Conservation (phyloP, 2,888 invertebrate species). For the Oligia fasciuncula region DNA sequence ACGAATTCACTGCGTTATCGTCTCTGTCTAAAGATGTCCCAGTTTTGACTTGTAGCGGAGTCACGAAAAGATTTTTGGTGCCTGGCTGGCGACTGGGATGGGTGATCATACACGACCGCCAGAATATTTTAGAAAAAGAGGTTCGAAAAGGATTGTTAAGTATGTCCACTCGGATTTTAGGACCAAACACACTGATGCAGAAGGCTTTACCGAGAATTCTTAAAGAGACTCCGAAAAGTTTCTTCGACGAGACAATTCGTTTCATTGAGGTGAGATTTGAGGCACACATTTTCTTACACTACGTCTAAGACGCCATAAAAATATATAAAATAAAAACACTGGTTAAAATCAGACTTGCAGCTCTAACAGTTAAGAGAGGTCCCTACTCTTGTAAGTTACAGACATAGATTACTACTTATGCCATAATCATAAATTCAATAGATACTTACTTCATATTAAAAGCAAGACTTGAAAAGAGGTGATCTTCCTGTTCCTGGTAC, state of each 20-base stretch:
- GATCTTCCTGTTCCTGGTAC: no score
- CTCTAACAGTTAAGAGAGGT: neutral
- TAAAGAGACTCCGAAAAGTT: slow-evolving; percentile 94
- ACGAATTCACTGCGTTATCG: slow-evolving; percentile 94
- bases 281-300: neutral
- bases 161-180: slow-evolving; percentile 96
- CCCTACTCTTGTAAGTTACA: neutral
- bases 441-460: neutral
- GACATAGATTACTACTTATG: neutral
- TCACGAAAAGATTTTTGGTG: slow-evolving; percentile 98
- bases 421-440: neutral
- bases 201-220: slow-evolving; percentile 96
- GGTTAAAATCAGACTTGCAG: neutral
- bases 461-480: neutral
- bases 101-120: slow-evolving; percentile 97
- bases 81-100: slow-evolving; percentile 99
- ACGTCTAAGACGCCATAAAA: no score
- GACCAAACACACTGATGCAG: slow-evolving; percentile 96
- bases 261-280: slow-evolving; percentile 80
- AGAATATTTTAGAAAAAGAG: slow-evolving; percentile 90
- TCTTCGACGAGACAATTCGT: slow-evolving; percentile 93
- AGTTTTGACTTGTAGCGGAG: slow-evolving; percentile 97
- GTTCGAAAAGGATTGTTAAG: slow-evolving; percentile 87
- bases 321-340: neutral
- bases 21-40: slow-evolving; percentile 96